Conservation (phyloP, 2,113 vertebrate genomes). For the Vimba vimba region DNA sequence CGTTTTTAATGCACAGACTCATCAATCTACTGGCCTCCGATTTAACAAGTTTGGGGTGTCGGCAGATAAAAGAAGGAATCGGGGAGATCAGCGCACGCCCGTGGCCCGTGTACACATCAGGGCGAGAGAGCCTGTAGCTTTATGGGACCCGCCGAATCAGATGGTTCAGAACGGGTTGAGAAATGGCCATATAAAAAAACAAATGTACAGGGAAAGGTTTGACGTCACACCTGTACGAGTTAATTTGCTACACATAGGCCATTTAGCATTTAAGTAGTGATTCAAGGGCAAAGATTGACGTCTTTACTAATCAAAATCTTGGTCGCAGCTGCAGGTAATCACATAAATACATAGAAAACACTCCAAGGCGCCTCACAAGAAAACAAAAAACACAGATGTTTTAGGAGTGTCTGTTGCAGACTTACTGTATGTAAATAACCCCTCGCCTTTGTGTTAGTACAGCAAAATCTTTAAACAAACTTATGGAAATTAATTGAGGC, state of each 20-base stretch:
- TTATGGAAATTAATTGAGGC: conserved; percentile 50
- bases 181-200: conserved; percentile 16
- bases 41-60: conserved; percentile 39
- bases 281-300: neutral
- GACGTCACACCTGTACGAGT: conserved; percentile 19
- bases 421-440: conserved; percentile 50
- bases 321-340: neutral
- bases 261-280: too few relatives aligned
- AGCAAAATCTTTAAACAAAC: conserved; percentile 58
- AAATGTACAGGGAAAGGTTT: conserved; percentile 12
- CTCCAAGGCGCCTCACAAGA: neutral
- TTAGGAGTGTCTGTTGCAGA: conserved; percentile 46
- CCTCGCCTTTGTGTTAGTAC: conserved; percentile 31
- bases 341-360: neutral
- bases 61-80: neutral
- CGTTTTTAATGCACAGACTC: conserved; percentile 52
- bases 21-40: conserved; percentile 26
- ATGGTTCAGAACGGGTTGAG: conserved; percentile 8
- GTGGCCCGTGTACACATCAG: conserved; percentile 16
- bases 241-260: neutral
- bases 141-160: conserved; percentile 16
- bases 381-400: conserved; percentile 22
- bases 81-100: neutral
- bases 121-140: conserved; percentile 36
- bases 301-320: neutral